Conservation (phyloP, 2,113 vertebrate species). For the Cyanoramphus novaezelandiae region DNA sequence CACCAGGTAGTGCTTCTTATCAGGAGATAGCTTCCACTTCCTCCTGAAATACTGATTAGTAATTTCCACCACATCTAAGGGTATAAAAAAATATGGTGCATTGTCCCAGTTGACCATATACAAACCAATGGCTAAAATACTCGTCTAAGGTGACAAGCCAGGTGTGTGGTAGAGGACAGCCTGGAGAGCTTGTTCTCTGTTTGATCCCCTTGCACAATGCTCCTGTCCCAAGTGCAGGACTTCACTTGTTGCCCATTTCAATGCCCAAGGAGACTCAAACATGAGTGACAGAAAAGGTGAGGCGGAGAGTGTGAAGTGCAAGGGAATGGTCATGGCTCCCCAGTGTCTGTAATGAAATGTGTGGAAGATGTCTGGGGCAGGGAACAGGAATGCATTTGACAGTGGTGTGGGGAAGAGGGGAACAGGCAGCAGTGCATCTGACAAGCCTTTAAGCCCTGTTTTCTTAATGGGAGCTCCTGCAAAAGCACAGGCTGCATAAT, state of each 20-base stretch:
- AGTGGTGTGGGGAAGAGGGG: accelerated
- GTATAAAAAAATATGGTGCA: background rate
- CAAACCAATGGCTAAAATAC: background rate
- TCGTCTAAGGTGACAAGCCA: background rate
- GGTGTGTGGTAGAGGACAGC: background rate
- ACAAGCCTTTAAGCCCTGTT: conserved; percentile 10
- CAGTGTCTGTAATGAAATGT: background rate
- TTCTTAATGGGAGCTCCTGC: conserved; percentile 33
- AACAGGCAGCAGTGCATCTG: background rate
- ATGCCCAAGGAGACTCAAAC: no score
- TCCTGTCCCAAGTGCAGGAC: background rate
- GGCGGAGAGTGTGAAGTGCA: background rate
- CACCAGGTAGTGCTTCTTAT: background rate
- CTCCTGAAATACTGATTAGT: background rate
- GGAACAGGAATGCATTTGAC: background rate
- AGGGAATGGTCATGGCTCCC: background rate
- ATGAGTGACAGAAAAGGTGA: background rate
- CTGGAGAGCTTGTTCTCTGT: background rate
- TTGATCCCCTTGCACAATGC: accelerated
- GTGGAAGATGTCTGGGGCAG: background rate
- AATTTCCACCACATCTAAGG: background rate
- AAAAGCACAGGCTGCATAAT: conserved; percentile 32
- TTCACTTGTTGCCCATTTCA: no score
- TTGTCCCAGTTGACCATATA: background rate
- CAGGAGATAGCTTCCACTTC: background rate